Evolutionary conservation across 2,797 vertebrate species (phyloP).

Genomic region (Hirundo rustica): DNA sequence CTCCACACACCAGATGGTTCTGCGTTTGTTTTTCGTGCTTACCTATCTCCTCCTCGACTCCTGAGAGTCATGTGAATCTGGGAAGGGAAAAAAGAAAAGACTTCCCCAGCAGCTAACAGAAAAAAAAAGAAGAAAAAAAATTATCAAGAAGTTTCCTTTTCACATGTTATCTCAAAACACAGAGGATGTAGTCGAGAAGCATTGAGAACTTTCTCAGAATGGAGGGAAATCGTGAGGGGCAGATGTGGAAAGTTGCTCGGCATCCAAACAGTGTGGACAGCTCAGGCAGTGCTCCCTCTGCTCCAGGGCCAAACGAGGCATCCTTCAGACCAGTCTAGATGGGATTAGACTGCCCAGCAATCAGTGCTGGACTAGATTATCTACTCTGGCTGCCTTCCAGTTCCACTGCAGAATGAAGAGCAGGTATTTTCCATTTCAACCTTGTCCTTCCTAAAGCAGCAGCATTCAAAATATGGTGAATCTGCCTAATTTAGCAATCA

Average conservation of each 20-base stretch:
- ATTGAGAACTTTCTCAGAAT: not conserved
- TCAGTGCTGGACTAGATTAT: not conserved
- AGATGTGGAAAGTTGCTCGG: not conserved
- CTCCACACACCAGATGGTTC: slow-evolving; percentile 69
- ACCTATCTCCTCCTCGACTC: slow-evolving; percentile 49
- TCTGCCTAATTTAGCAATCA: not conserved
- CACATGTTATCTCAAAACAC: not conserved
- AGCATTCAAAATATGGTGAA: not conserved
- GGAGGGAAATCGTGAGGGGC: not conserved
- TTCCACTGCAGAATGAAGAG: not conserved
- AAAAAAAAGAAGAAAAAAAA: not conserved
- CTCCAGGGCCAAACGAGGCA: not conserved
- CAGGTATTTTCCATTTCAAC: slow-evolving; percentile 19
- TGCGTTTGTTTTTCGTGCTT: slow-evolving; percentile 24
- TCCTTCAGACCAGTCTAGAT: not conserved
- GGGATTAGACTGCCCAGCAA: not conserved
- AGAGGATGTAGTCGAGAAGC: not conserved
- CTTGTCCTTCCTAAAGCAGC: not conserved
- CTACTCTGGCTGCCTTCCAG: slow-evolving; percentile 12
- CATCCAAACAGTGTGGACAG: not conserved
- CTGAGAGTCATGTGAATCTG: slow-evolving; percentile 48
- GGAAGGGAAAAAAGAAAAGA: not conserved
- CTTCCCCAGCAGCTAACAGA: not conserved
- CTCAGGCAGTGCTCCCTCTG: not conserved
- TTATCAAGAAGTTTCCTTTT: slow-evolving; percentile 7